phyloP scores from a whole-genome alignment of 1,140 invertebrate genomes.

The Paralvinella palmiformis region DNA sequence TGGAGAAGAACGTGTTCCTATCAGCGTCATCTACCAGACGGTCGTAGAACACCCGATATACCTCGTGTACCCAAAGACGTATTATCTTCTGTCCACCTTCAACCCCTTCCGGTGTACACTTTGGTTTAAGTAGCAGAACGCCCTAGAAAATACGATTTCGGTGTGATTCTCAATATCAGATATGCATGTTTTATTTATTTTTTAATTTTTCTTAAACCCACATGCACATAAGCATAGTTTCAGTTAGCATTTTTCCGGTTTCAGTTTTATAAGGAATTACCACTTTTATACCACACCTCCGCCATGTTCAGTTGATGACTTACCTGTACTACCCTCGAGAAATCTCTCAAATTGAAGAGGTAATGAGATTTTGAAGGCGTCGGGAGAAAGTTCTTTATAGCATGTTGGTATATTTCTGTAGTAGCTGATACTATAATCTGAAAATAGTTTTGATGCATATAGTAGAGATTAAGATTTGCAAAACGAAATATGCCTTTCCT shows the following conservation, averaged over 20 bases:
- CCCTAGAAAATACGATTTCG: conserved; percentile 33
- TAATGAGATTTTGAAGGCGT: conserved; percentile 50
- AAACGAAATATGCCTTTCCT: conserved; percentile 53
- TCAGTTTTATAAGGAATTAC: too few species aligned
- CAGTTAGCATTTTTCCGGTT: too few species aligned
- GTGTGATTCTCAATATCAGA: too few species aligned
- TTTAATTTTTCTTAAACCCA: too few species aligned
- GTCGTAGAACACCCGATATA: conserved; percentile 50
- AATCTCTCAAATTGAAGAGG: conserved; percentile 51
- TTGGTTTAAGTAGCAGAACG: conserved; percentile 38
- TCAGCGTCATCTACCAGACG: conserved; percentile 45
- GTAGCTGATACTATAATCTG: conserved; percentile 46
- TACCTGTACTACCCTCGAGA: conserved; percentile 51
- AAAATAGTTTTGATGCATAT: too few species aligned
- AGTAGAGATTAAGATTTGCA: conserved; percentile 36
- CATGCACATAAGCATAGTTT: too few species aligned
- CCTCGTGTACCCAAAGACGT: conserved; percentile 49
- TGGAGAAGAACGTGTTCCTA: conserved; percentile 38
- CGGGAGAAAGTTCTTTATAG: conserved; percentile 45
- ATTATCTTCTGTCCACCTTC: conserved; percentile 40
- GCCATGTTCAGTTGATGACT: neutral
- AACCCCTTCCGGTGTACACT: conserved; percentile 29
- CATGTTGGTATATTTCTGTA: conserved; percentile 45
- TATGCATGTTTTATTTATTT: too few species aligned
- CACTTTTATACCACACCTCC: neutral